phyloP scores from a whole-genome alignment of 1,140 invertebrate genomes.

The Tetragnatha versicolor region DNA sequence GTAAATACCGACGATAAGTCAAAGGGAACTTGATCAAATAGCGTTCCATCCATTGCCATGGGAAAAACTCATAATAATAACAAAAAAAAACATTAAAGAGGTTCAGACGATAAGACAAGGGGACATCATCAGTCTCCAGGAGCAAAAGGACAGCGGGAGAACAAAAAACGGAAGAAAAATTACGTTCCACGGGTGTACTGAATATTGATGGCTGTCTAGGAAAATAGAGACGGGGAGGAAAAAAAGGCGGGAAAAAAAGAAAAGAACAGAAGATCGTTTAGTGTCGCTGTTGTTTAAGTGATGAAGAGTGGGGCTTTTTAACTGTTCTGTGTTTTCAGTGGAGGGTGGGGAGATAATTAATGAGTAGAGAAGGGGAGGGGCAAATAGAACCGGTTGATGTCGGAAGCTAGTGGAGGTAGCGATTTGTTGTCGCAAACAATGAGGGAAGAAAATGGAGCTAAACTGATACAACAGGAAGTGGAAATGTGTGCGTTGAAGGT shows the following conservation, averaged over 20 bases:
- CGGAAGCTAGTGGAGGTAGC: too few species aligned
- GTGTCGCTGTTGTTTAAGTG: slow-evolving; percentile 30
- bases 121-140: slow-evolving; percentile 7
- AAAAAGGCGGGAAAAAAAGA: background rate
- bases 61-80: too few species aligned
- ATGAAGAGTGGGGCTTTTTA: slow-evolving; percentile 24
- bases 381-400: background rate
- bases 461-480: too few species aligned
- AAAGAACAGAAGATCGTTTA: slow-evolving; percentile 3
- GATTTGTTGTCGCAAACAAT: too few species aligned
- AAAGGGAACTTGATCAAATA: too few species aligned
- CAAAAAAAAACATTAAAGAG: too few species aligned
- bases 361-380: slow-evolving; percentile 20
- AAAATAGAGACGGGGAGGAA: too few species aligned
- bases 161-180: slow-evolving; percentile 28
- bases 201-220: slow-evolving; percentile 18
- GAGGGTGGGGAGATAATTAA: slow-evolving; percentile 14
- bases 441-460: too few species aligned
- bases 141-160: background rate
- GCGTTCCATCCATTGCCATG: too few species aligned
- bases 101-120: too few species aligned
- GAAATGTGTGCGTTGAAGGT: too few species aligned
- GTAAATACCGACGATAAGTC: too few species aligned
- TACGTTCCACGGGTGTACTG: background rate
- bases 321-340: background rate